These are phyloP conservation scores for Patiria miniata DNA, from an alignment of 35 echinoderm and acorn worm genomes.

Conservation along the genomic window DNA sequence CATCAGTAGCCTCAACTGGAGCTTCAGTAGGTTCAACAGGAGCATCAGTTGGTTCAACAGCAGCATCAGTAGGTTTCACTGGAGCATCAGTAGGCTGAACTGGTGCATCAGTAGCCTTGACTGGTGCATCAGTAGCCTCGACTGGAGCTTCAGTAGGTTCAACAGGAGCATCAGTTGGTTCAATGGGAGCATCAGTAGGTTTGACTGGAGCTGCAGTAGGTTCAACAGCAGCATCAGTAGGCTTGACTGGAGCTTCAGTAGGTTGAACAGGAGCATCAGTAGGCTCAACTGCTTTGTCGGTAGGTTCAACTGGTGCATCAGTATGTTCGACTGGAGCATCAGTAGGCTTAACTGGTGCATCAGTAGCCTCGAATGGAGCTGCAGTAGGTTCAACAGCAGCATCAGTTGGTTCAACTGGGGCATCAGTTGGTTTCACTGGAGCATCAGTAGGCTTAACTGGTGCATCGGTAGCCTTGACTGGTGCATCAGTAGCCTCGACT, in stretches of 20 bases:
- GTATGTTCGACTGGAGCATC: background rate
- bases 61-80: background rate
- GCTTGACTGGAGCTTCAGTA: background rate
- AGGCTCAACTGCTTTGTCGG: background rate
- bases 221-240: background rate
- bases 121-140: background rate
- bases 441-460: background rate
- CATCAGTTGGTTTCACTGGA: background rate
- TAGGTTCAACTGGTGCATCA: slow-evolving; percentile 2
- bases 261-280: background rate
- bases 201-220: background rate
- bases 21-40: background rate
- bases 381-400: background rate
- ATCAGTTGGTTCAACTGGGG: background rate
- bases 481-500: too few species aligned
- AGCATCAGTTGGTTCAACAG: background rate
- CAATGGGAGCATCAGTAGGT: too few species aligned
- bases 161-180: background rate
- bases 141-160: background rate
- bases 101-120: too few species aligned
- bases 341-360: background rate
- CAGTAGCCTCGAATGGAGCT: background rate
- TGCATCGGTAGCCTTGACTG: background rate
- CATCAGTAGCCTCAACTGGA: background rate
- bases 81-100: background rate